phyloP scores from a whole-genome alignment of 2,797 vertebrate species.

The Enteromius argenteus region DNA sequence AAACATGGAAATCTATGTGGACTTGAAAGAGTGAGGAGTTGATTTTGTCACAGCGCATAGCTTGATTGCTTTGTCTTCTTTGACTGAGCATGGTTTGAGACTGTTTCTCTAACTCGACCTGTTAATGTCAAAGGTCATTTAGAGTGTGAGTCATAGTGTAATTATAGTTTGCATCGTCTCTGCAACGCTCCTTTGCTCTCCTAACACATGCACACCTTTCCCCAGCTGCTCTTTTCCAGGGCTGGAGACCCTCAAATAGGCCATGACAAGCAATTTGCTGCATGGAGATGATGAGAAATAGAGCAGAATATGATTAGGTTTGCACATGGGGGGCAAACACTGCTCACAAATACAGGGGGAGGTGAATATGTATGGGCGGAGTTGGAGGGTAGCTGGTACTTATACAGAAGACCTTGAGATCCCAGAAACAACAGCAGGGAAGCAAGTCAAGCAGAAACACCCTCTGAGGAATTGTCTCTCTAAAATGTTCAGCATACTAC shows the following conservation, averaged over 20 bases:
- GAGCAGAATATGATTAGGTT: slow-evolving; percentile 66
- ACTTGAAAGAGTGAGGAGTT: background rate
- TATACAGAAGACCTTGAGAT: slow-evolving; percentile 33
- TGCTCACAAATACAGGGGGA: slow-evolving; percentile 60
- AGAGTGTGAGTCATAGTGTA: background rate
- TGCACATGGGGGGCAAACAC: slow-evolving; percentile 56
- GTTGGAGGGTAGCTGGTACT: slow-evolving; percentile 1
- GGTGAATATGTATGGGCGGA: slow-evolving; percentile 19
- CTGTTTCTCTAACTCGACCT: background rate
- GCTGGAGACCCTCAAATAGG: slow-evolving; percentile 66
- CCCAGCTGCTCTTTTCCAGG: slow-evolving; percentile 4
- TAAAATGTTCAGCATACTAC: background rate
- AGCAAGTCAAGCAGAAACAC: background rate
- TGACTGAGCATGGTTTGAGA: background rate
- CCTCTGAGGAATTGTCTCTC: slow-evolving; percentile 4
- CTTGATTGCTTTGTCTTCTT: background rate
- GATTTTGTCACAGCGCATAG: background rate
- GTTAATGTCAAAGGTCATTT: background rate
- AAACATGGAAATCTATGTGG: background rate
- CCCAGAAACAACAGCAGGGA: slow-evolving; percentile 14
- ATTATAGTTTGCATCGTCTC: slow-evolving; percentile 25
- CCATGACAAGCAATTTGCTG: slow-evolving; percentile 75
- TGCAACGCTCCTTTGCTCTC: background rate
- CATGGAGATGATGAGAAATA: slow-evolving; percentile 72
- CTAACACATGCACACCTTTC: slow-evolving; percentile 9